phyloP scores from a whole-genome alignment of 2,113 vertebrate species.

The Platichthys flesus region DNA sequence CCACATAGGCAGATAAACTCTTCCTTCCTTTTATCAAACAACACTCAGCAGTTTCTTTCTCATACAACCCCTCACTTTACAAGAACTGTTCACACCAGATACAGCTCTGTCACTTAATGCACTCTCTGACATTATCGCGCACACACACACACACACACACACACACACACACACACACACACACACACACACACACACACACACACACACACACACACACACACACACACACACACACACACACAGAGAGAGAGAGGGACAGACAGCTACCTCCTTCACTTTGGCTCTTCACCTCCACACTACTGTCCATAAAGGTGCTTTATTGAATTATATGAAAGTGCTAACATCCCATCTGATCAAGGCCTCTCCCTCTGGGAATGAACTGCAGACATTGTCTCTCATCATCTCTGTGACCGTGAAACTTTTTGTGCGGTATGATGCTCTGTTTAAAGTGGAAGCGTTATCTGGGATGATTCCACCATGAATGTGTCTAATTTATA shows the following conservation, averaged over 20 bases:
- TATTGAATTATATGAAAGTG: conserved; percentile 51
- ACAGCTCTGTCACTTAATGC: conserved; percentile 52
- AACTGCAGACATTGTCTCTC: conserved; percentile 32
- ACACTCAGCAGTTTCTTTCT: conserved; percentile 50
- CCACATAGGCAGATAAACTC: conserved; percentile 45
- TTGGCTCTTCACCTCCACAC: conserved; percentile 38
- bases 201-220: background rate
- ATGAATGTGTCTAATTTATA: conserved; percentile 37
- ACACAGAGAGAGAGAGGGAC: too few species aligned
- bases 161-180: background rate
- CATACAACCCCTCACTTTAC: conserved; percentile 24
- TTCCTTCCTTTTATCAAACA: conserved; percentile 13
- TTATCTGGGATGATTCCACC: conserved; percentile 24
- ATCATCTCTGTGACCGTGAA: conserved; percentile 35
- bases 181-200: background rate
- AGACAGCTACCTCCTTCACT: background rate
- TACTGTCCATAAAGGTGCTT: conserved; percentile 19
- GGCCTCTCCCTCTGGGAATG: conserved; percentile 41
- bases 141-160: conserved; percentile 4
- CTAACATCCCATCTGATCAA: conserved; percentile 48
- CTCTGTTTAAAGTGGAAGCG: background rate
- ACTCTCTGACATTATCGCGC: too few species aligned
- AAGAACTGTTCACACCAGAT: background rate
- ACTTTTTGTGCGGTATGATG: background rate
- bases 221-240: conserved; percentile 5